phyloP scores from a whole-genome alignment of 2,113 vertebrate species.

The Pachypanchax playfairii region DNA sequence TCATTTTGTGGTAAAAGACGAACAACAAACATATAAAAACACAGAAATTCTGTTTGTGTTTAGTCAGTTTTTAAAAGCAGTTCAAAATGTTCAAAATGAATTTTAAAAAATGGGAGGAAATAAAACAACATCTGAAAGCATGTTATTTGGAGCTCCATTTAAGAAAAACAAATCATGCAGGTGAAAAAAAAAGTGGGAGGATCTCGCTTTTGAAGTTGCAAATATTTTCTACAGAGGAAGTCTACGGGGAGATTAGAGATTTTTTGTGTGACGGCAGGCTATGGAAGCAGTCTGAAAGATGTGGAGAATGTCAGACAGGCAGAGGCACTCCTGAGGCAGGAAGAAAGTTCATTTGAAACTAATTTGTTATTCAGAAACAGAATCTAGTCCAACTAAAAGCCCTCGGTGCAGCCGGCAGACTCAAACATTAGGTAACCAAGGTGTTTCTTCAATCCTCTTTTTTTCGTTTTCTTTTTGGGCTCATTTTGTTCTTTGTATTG shows the following conservation, averaged over 20 bases:
- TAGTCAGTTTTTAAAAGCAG: slow-evolving; percentile 15
- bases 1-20: slow-evolving; percentile 19
- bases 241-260: slow-evolving; percentile 57
- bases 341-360: slow-evolving; percentile 65
- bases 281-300: slow-evolving; percentile 51
- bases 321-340: slow-evolving; percentile 36
- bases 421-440: slow-evolving; percentile 39
- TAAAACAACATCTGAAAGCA: background rate
- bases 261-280: slow-evolving; percentile 31
- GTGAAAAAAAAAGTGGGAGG: slow-evolving; percentile 31
- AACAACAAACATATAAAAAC: background rate
- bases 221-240: slow-evolving; percentile 50
- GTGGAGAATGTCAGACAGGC: slow-evolving; percentile 43
- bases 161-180: slow-evolving; percentile 41
- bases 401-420: slow-evolving; percentile 32
- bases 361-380: slow-evolving; percentile 65
- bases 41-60: slow-evolving; percentile 2
- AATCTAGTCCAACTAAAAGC: slow-evolving; percentile 50
- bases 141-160: slow-evolving; percentile 28
- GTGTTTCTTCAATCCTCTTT: slow-evolving; percentile 25
- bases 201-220: slow-evolving; percentile 62
- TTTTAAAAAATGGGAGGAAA: background rate
- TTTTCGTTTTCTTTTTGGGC: slow-evolving; percentile 35
- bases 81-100: slow-evolving; percentile 7
- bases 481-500: slow-evolving; percentile 44